Evolutionary conservation across 2,113 vertebrate species (phyloP), one percentile per base, ranked within the genome.

Genomic region (Zosterops lateralis): DNA sequence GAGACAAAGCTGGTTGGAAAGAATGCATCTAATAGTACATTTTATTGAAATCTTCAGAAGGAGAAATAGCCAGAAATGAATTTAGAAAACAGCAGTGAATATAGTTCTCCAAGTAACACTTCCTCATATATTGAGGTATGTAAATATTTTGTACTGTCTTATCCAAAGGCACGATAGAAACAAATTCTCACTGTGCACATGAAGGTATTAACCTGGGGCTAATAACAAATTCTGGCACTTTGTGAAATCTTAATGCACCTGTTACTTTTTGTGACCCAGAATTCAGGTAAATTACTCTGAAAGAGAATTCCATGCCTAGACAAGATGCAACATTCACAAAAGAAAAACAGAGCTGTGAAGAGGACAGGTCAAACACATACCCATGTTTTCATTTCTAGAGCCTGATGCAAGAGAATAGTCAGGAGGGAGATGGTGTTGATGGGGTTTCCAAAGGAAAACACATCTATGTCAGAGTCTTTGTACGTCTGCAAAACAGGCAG

Each of bases 351-450:
- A 51, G 8, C 18, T 6, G 12, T 14, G 26, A 67, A 24, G 17
- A 56, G 32, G 34, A 56, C 17, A 32, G 10, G 56, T 54, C 62
- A 60, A 70, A 87, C 36, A 97, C 98, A 65, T 98, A 99, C 99
- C 99, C 99, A 99, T 7, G 98, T 98, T 92, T 98, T 99, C 96
- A 99, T 99, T 97, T 99, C 99, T 92, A 99, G 98, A 47, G 98
- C 98, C 82, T 99, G 98, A 93, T 99, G 98, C 90, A 99, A 92
- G 38, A 99, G 97, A 93, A 99, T 99, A 84, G 98, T 99, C 93
- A 98, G 97, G 34, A 99, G 98, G 61, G 99, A 97, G 85, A 98
- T 50, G 10, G 99, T 99, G 92, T 99, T 99, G 94, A 99, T 96
- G 22, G 98, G 98, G 29, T 97, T 99, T 93, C 99, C 99, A 93